Percentiles rank a stretch among this genome's conserved stretches.
Conservation (phyloP, 2,888 invertebrate genomes). For the Melangyna quadrimaculata region DNA sequence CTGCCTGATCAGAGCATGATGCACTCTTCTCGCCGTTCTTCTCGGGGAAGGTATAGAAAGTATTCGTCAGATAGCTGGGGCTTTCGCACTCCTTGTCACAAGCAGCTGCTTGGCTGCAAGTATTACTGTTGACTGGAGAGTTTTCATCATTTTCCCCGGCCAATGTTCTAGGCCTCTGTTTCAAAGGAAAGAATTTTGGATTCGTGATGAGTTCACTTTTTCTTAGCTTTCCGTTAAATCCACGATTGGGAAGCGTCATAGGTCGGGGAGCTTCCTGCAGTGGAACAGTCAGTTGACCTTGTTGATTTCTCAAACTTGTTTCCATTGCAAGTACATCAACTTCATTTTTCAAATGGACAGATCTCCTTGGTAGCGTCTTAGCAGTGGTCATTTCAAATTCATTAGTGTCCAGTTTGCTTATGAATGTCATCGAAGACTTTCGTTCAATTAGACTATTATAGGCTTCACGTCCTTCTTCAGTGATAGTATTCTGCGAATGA, state of each 20-base stretch:
- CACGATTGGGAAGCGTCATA: conserved; percentile 79
- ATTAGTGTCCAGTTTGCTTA: conserved; percentile 78
- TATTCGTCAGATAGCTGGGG: conserved; percentile 80
- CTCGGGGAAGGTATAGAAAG: conserved; percentile 79
- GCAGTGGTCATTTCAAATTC: conserved; percentile 77
- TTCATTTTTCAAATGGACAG: conserved; percentile 73
- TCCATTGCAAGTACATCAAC: conserved; percentile 67
- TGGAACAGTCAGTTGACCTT: conserved; percentile 73
- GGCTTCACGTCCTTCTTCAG: conserved; percentile 94
- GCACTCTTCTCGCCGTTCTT: conserved; percentile 30
- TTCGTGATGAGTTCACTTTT: conserved; percentile 74
- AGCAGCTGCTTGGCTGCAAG: conserved; percentile 34
- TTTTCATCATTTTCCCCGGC: conserved; percentile 72
- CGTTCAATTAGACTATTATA: conserved; percentile 95
- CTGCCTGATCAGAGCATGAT: conserved; percentile 18
- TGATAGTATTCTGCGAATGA: conserved; percentile 88
- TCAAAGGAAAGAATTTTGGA: conserved; percentile 59
- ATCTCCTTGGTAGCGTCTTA: conserved; percentile 78
- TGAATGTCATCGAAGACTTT: conserved; percentile 80
- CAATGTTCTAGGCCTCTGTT: conserved; percentile 43
- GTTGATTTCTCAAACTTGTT: conserved; percentile 54
- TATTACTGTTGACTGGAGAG: conserved; percentile 64
- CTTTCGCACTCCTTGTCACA: conserved; percentile 78
- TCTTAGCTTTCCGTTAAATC: conserved; percentile 76
- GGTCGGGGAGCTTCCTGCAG: conserved; percentile 78